These are phyloP conservation scores for Pseudorectes ferrugineus DNA, from an alignment of 2,113 vertebrate species.

Conservation along the genomic window DNA sequence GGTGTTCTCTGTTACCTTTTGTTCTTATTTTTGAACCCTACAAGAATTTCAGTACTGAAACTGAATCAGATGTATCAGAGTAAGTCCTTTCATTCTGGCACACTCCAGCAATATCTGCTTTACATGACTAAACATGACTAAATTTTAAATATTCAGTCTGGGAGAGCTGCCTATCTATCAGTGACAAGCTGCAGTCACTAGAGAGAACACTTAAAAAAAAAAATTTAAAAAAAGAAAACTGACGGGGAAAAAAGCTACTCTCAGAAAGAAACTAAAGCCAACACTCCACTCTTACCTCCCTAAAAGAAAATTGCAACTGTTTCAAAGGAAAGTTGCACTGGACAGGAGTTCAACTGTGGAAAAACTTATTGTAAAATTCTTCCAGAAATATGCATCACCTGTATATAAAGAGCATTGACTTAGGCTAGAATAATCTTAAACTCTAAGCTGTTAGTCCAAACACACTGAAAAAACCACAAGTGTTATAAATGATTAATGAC, in stretches of 20 bases:
- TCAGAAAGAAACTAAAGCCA: conserved; percentile 15
- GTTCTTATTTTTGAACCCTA: background rate
- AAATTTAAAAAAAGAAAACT: rapidly evolving
- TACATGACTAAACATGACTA: background rate
- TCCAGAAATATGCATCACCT: background rate
- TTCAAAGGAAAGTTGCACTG: background rate
- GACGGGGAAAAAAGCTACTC: background rate
- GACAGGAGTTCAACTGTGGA: background rate
- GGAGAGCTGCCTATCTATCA: background rate
- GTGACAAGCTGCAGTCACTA: background rate
- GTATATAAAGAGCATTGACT: background rate
- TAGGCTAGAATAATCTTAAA: background rate
- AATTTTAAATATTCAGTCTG: background rate
- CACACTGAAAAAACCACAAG: background rate
- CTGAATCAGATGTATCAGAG: background rate
- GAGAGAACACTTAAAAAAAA: background rate
- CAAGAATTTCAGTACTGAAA: background rate
- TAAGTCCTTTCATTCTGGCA: background rate
- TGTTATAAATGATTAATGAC: background rate
- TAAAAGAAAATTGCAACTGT: background rate
- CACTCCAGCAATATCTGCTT: background rate
- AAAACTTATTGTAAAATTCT: background rate
- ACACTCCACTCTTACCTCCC: background rate
- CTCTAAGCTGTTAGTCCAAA: background rate
- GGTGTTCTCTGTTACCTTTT: background rate